Evolutionary conservation across 2,113 vertebrate species (phyloP), one percentile per base, ranked within the genome.

Genomic region (Grammomys surdaster): DNA sequence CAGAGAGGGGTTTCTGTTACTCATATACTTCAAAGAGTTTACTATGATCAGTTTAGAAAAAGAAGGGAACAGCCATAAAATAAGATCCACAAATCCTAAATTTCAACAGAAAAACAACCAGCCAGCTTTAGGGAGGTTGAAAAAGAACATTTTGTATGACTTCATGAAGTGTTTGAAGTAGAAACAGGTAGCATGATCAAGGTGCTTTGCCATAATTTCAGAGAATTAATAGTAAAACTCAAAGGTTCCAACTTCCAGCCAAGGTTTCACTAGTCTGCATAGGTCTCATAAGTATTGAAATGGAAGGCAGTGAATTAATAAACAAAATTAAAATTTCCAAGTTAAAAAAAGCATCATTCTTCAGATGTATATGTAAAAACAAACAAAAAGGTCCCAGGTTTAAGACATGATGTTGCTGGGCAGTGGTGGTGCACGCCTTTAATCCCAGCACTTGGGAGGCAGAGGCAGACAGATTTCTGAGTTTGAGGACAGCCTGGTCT

Each of bases 211-310:
- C 10, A 51, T 80, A 70, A 89, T 63, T 95, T 72, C 88, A 92
- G 17, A 80, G 28, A 93, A 84, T 24, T 43, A 77, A 88, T 75
- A 46, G 8, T 78, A 76, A 85, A 93, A 89, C 10, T 13, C 54
- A 77, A n/a, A 72, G 40, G 90, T 19, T 65, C 1, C 43, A 28
- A 72, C 31, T 93, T 82, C 75, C 67, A 70, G 81, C 86, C 11
- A 36, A 60, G 17, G 69, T 75, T 69, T 19, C 14, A 40, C 11
- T 88, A 28, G 16, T 93, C n/a, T 63, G 11, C 4, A 51, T 43
- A 31, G 22, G 88, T 94, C 14, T 31, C 16, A 48, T 43, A 90
- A 73, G 87, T 70, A 91, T 36, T 77, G 89, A 95, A 76, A 91
- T 54, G 12, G 9, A 63, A 92, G 33, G 51, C 3, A 60, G 88